Conservation (phyloP, 2,113 vertebrate species). For the Morone saxatilis region DNA sequence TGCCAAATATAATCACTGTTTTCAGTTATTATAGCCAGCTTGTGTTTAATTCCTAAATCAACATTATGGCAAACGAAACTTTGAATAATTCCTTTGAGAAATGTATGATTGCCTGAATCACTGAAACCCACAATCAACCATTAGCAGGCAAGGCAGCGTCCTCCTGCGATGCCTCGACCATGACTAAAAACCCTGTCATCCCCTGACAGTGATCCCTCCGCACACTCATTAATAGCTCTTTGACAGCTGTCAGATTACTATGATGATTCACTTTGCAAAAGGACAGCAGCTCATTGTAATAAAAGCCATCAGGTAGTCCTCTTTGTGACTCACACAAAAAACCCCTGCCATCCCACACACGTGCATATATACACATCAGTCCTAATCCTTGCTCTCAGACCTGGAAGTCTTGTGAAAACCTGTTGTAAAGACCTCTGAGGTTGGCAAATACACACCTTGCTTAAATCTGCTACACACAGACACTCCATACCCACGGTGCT, state of each 20-base stretch:
- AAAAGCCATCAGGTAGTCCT: conserved; percentile 49
- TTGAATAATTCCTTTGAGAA: conserved; percentile 33
- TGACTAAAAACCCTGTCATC: conserved; percentile 41
- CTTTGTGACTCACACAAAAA: conserved; percentile 59
- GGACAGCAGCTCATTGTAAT: conserved; percentile 50
- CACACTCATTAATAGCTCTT: conserved; percentile 62
- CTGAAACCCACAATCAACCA: not conserved
- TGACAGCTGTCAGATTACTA: conserved; percentile 65
- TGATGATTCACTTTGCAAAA: conserved; percentile 53
- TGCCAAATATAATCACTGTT: conserved; percentile 52
- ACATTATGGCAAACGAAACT: conserved; percentile 26
- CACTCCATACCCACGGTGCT: not conserved
- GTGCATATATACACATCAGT: not conserved
- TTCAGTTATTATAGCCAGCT: conserved; percentile 28
- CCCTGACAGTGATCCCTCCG: conserved; percentile 30
- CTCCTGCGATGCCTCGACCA: not conserved
- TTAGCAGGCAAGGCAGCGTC: conserved; percentile 26
- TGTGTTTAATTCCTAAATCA: conserved; percentile 34
- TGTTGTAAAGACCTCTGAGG: conserved; percentile 29
- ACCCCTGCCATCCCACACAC: conserved; percentile 1
- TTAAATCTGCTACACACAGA: not conserved
- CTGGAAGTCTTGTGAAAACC: conserved; percentile 54
- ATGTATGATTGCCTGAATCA: conserved; percentile 30
- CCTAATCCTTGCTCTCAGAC: conserved; percentile 36
- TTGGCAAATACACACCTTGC: conserved; percentile 4